Conservation (phyloP, 1,140 invertebrate species). For the Zaprionus camerounensis region DNA sequence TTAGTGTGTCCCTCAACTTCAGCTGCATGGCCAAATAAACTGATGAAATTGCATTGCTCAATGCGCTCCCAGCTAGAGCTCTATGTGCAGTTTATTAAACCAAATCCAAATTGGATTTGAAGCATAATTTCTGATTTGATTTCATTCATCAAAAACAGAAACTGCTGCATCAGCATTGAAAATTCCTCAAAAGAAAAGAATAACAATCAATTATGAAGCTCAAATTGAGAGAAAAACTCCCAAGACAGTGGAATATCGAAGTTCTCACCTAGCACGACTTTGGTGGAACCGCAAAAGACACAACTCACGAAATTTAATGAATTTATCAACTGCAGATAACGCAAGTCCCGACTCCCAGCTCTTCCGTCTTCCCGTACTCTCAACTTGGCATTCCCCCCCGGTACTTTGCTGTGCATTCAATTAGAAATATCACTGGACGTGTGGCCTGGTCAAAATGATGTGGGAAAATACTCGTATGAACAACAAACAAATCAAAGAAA, state of each 20-base stretch:
- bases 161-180: slow-evolving; percentile 36
- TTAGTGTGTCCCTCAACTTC: slow-evolving; percentile 15
- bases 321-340: slow-evolving; percentile 43
- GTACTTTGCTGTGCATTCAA: slow-evolving; percentile 66
- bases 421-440: slow-evolving; percentile 63
- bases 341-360: slow-evolving; percentile 1
- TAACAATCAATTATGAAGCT: slow-evolving; percentile 49
- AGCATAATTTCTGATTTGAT: slow-evolving; percentile 24
- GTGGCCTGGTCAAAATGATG: slow-evolving; percentile 62
- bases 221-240: slow-evolving; percentile 24
- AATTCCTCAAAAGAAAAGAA: slow-evolving; percentile 17
- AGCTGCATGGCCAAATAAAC: slow-evolving; percentile 17
- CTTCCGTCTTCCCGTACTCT: not conserved
- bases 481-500: slow-evolving; percentile 65
- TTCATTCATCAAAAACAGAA: slow-evolving; percentile 29
- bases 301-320: slow-evolving; percentile 76
- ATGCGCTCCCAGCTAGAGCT: not conserved
- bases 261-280: slow-evolving; percentile 33
- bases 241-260: not conserved
- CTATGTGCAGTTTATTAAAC: not conserved
- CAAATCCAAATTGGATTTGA: slow-evolving; percentile 23
- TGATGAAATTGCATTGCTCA: slow-evolving; percentile 20
- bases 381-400: not conserved
- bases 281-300: slow-evolving; percentile 25
- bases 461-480: slow-evolving; percentile 60